Percentiles rank a stretch among this genome's conserved stretches.
phyloP scores from a whole-genome alignment of 2,888 invertebrate species.

The Agrotis exclamationis region DNA sequence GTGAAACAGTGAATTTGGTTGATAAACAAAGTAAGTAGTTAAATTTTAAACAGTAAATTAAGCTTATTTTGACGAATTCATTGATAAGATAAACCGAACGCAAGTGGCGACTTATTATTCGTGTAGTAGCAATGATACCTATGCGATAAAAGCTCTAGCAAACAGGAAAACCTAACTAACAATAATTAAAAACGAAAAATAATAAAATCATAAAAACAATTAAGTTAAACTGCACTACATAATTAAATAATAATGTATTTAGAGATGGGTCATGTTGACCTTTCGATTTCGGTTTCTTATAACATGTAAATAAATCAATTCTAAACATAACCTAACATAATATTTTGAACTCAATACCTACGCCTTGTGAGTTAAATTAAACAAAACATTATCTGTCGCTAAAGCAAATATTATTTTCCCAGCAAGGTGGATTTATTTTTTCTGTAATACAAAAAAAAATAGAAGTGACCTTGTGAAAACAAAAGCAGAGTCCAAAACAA shows the following conservation, averaged over 20 bases:
- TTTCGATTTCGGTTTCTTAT: neutral
- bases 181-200: neutral
- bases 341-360: neutral
- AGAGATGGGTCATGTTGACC: neutral
- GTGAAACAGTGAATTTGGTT: slow-evolving; percentile 3
- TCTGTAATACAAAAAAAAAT: neutral
- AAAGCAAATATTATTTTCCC: neutral
- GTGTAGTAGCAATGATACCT: neutral
- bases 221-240: neutral
- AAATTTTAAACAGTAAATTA: neutral
- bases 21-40: neutral
- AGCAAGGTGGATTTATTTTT: neutral
- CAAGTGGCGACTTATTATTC: slow-evolving; percentile 20
- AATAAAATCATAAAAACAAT: neutral
- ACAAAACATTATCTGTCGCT: neutral
- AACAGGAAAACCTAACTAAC: neutral
- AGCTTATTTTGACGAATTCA: slow-evolving; percentile 15
- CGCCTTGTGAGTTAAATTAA: neutral
- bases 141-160: neutral
- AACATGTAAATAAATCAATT: slow-evolving; percentile 19
- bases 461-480: neutral
- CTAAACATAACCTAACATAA: slow-evolving; percentile 34
- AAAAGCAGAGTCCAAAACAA: neutral
- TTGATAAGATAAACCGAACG: slow-evolving; percentile 11
- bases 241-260: neutral